Evolutionary conservation across 2,888 invertebrate genomes (phyloP).

Genomic region (Drepanosiphum platanoidis): DNA sequence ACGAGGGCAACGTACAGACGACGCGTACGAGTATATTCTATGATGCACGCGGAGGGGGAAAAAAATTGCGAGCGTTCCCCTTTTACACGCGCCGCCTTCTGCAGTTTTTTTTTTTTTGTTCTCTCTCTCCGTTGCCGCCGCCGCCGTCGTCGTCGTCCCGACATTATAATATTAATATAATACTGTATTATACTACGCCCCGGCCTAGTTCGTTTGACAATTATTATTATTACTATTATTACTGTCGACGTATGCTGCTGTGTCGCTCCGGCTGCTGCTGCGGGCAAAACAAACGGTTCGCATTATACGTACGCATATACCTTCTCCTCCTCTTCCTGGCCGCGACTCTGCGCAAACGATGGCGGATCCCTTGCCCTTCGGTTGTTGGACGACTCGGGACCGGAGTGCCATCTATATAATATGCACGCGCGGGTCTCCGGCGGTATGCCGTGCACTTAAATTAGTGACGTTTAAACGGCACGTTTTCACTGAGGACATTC

Average conservation of each 20-base stretch:
- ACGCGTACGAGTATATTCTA: too few relatives aligned
- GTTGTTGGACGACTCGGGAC: too few relatives aligned
- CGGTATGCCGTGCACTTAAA: too few relatives aligned
- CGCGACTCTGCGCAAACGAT: too few relatives aligned
- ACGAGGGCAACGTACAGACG: neutral
- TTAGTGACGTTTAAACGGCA: too few relatives aligned
- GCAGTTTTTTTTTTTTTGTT: neutral
- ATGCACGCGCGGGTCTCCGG: too few relatives aligned
- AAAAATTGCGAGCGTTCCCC: constrained; percentile 8
- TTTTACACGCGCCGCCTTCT: constrained; percentile 24
- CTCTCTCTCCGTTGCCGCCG: neutral
- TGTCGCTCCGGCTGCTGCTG: neutral
- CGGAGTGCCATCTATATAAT: too few relatives aligned
- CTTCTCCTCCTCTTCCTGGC: too few relatives aligned
- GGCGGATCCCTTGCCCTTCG: neutral
- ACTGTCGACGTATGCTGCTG: neutral
- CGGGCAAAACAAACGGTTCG: constrained; percentile 6
- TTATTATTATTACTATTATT: neutral
- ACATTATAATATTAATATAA: neutral
- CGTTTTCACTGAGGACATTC: too few relatives aligned
- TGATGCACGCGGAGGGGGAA: neutral
- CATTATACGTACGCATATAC: too few relatives aligned
- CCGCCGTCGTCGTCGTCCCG: neutral
- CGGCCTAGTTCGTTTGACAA: neutral
- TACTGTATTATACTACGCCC: neutral